These are phyloP conservation scores for Cyrtorhinus lividipennis DNA, from an alignment of 1,140 invertebrate species.

Conservation along the genomic window DNA sequence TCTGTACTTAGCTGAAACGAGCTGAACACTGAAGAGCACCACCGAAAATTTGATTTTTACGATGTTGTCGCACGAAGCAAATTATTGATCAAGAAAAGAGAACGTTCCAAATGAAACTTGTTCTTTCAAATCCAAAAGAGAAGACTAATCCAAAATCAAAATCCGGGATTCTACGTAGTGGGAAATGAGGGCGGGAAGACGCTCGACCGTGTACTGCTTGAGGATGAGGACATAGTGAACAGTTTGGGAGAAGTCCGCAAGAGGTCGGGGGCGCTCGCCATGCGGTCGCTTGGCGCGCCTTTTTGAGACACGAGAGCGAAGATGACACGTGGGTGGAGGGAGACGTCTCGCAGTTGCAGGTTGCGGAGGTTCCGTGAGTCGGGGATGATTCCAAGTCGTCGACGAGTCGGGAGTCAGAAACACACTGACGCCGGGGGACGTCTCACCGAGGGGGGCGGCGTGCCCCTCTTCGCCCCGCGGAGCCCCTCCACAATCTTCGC, in stretches of 20 bases:
- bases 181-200: slow-evolving; percentile 13
- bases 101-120: not conserved
- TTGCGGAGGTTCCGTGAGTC: too few relatives aligned
- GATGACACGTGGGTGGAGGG: too few relatives aligned
- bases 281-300: too few relatives aligned
- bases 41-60: too few relatives aligned
- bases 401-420: too few relatives aligned
- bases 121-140: not conserved
- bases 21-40: not conserved
- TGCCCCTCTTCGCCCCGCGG: too few relatives aligned
- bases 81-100: not conserved
- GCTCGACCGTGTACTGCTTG: not conserved
- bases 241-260: slow-evolving; percentile 10
- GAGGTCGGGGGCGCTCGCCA: slow-evolving; percentile 1
- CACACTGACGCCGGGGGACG: too few relatives aligned
- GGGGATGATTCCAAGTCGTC: too few relatives aligned
- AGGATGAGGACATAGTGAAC: slow-evolving; percentile 7
- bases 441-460: too few relatives aligned
- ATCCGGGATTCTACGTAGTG: not conserved
- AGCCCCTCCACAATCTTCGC: too few relatives aligned
- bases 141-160: not conserved
- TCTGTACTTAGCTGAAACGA: not conserved
- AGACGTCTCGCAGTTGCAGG: too few relatives aligned
- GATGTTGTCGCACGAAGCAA: not conserved
- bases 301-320: too few relatives aligned